These are phyloP conservation scores for Chondrosia reniformis DNA, from an alignment of 37 sponge, comb jelly and placozoan genomes.

Conservation along the genomic window DNA sequence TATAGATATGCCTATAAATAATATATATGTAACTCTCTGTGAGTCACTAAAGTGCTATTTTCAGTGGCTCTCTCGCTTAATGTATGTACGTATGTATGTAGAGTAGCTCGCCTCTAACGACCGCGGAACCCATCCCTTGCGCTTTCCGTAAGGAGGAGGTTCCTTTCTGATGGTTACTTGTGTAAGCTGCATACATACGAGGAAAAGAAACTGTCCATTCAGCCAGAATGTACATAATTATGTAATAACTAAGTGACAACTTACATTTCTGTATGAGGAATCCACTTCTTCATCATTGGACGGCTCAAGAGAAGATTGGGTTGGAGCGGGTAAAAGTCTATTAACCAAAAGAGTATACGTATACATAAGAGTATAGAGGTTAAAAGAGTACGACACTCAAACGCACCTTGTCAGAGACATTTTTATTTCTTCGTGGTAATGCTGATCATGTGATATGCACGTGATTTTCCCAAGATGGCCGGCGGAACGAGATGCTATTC, in stretches of 20 bases:
- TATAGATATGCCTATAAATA: no score
- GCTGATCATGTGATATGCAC: background rate
- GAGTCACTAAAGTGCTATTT: no score
- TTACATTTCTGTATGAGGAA: background rate
- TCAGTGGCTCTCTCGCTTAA: no score
- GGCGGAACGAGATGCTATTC: constrained; percentile 6
- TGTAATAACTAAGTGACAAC: background rate
- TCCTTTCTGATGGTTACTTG: constrained; percentile 48
- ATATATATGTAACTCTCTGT: no score
- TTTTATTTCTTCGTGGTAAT: background rate
- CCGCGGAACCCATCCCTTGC: constrained; percentile 94
- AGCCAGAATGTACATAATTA: background rate
- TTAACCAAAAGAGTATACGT: background rate
- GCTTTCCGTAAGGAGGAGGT: constrained; percentile 89
- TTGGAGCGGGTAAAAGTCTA: constrained; percentile 5
- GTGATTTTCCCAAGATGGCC: background rate
- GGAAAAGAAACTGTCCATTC: background rate
- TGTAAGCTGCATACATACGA: constrained; percentile 21
- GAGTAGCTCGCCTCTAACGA: constrained; percentile 57
- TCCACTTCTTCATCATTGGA: background rate
- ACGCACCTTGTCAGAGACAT: constrained; percentile 6
- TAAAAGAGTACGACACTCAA: background rate
- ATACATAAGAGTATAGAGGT: background rate
- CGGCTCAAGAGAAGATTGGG: constrained; percentile 4
- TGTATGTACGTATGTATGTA: no score